Evolutionary conservation across 2,113 vertebrate species (phyloP).

Genomic region (Anhinga anhinga): DNA sequence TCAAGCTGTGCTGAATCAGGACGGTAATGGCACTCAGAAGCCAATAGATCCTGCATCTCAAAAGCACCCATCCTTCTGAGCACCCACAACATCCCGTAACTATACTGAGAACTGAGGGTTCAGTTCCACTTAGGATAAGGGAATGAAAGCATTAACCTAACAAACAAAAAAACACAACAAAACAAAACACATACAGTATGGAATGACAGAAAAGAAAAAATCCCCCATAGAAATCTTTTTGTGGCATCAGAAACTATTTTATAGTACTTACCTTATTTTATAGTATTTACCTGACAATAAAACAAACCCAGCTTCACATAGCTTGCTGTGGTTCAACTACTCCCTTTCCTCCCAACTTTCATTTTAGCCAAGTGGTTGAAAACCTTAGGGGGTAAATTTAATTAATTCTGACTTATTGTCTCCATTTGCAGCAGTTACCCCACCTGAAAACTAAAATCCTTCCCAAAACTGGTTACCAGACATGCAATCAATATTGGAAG

Average conservation of each 20-base stretch:
- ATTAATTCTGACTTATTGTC: background rate
- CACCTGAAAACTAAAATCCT: background rate
- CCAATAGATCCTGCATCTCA: background rate
- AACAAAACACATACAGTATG: background rate
- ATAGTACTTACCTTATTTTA: too few relatives aligned
- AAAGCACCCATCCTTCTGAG: background rate
- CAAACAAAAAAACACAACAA: background rate
- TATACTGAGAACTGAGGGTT: background rate
- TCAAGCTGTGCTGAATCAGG: background rate
- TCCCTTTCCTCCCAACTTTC: background rate
- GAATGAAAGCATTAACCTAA: background rate
- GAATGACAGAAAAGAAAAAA: background rate
- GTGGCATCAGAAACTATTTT: background rate
- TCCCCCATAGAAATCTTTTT: background rate
- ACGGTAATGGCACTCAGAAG: background rate
- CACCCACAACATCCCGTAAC: background rate
- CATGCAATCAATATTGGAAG: background rate
- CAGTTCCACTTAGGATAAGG: background rate
- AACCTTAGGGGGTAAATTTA: background rate
- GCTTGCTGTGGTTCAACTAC: background rate
- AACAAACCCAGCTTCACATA: background rate
- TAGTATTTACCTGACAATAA: background rate
- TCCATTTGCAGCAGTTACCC: background rate
- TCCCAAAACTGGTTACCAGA: background rate
- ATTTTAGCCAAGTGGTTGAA: background rate